Conservation (phyloP, 2,113 vertebrate species). For the Sander vitreus region DNA sequence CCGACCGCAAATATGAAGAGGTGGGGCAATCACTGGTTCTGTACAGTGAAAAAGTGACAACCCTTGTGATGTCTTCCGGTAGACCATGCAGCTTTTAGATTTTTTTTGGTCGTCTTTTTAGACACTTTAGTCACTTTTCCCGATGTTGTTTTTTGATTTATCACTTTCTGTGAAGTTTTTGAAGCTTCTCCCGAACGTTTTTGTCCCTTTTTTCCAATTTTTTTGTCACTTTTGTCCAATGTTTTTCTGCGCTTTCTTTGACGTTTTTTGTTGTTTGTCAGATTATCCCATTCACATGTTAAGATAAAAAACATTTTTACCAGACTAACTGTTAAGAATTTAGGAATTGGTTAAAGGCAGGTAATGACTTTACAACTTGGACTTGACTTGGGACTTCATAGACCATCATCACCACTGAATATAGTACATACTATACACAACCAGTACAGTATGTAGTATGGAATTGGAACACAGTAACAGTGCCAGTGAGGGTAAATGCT, state of each 20-base stretch:
- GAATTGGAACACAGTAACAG: not conserved
- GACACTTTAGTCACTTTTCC: too few relatives aligned
- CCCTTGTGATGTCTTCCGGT: too few relatives aligned
- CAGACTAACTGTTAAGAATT: not conserved
- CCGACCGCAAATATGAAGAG: slow-evolving; percentile 99
- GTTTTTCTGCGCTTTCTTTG: too few relatives aligned
- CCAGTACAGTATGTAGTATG: too few relatives aligned
- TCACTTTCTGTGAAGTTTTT: too few relatives aligned
- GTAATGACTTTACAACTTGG: not conserved
- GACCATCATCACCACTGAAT: not conserved
- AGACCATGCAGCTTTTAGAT: too few relatives aligned
- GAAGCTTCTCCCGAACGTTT: too few relatives aligned
- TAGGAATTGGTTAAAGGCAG: not conserved
- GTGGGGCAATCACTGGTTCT: slow-evolving; percentile 68
- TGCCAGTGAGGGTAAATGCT: not conserved
- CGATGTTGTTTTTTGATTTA: too few relatives aligned
- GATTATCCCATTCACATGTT: not conserved
- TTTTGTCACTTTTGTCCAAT: too few relatives aligned
- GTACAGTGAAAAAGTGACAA: too few relatives aligned
- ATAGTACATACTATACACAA: not conserved
- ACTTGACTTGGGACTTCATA: not conserved
- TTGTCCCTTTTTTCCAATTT: too few relatives aligned
- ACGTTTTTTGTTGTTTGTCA: not conserved
- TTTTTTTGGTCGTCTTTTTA: too few relatives aligned
- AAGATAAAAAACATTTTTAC: not conserved